Evolutionary conservation across 2,797 vertebrate species (phyloP).

Genomic region (Neostethus bicornis): DNA sequence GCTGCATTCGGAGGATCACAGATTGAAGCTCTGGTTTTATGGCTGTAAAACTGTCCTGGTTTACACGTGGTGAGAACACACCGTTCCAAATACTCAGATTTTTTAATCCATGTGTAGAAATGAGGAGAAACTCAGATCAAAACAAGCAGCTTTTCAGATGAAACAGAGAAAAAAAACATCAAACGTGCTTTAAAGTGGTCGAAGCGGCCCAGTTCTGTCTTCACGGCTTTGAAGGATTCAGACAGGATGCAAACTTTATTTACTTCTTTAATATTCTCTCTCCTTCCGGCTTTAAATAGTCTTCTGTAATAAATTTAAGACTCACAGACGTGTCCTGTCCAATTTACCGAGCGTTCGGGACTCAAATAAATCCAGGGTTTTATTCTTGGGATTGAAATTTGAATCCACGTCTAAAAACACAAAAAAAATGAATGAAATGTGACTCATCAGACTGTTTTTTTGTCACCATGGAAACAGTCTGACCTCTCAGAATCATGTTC

Average conservation of each 20-base stretch:
- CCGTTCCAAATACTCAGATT: conserved; percentile 19
- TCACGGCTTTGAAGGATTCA: conserved; percentile 35
- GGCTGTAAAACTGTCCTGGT: conserved; percentile 51
- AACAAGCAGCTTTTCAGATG: conserved; percentile 2
- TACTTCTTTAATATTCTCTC: no score
- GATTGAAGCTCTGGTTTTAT: conserved; percentile 50
- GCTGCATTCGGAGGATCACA: conserved; percentile 67
- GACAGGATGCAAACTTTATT: conserved; percentile 25
- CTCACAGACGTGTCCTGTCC: no score
- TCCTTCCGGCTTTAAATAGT: no score
- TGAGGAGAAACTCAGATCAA: conserved; percentile 9
- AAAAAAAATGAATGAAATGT: no score
- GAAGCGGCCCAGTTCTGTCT: conserved; percentile 31
- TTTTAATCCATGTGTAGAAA: conserved; percentile 36
- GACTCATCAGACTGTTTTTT: no score
- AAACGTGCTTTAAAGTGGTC: conserved; percentile 33
- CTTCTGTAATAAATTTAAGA: no score
- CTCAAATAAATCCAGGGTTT: no score
- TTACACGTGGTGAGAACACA: conserved; percentile 40
- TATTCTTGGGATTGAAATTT: no score
- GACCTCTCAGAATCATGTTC: no score
- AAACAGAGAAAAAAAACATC: background rate
- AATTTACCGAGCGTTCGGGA: no score
- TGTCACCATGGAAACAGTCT: no score
- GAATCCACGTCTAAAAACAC: no score